Conservation (phyloP, 2,888 invertebrate genomes). For the Nematopogon swammerdamellus region DNA sequence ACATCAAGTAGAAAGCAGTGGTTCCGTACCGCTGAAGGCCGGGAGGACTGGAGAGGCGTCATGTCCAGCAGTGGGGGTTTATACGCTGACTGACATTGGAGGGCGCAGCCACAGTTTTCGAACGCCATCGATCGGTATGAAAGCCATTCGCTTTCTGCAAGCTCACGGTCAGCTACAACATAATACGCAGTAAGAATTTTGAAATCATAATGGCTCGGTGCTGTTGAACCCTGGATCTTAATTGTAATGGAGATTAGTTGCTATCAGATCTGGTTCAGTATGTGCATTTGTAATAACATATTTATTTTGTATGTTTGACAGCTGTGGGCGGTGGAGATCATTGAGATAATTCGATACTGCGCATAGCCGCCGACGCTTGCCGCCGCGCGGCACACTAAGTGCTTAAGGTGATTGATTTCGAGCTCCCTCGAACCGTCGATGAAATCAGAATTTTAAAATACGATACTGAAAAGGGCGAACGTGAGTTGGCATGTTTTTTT, state of each 20-base stretch:
- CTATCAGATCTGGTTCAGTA: constrained; percentile 44
- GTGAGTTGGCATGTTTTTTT: too few relatives aligned
- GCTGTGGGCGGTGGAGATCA: constrained; percentile 45
- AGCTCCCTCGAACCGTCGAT: not conserved
- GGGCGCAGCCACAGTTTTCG: not conserved
- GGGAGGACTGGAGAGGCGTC: too few relatives aligned
- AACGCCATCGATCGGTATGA: not conserved
- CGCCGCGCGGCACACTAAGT: not conserved
- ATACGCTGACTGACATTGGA: too few relatives aligned
- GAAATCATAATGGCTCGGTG: constrained; percentile 16
- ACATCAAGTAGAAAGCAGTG: too few relatives aligned
- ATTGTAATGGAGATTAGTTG: constrained; percentile 51
- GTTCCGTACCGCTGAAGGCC: too few relatives aligned
- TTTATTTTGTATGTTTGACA: constrained; percentile 52
- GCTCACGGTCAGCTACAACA: not conserved
- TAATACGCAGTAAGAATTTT: not conserved
- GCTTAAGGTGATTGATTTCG: not conserved
- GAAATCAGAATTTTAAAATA: too few relatives aligned
- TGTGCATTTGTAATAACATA: constrained; percentile 50
- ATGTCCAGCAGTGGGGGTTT: too few relatives aligned
- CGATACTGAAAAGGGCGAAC: too few relatives aligned
- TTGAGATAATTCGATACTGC: constrained; percentile 22
- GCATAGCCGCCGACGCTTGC: too few relatives aligned
- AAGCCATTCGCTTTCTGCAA: not conserved
- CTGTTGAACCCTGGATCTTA: constrained; percentile 39